Evolutionary conservation across 1,140 invertebrate genomes (phyloP), one percentile per base, ranked within the genome.

Genomic region (Anadara kagoshimensis): DNA sequence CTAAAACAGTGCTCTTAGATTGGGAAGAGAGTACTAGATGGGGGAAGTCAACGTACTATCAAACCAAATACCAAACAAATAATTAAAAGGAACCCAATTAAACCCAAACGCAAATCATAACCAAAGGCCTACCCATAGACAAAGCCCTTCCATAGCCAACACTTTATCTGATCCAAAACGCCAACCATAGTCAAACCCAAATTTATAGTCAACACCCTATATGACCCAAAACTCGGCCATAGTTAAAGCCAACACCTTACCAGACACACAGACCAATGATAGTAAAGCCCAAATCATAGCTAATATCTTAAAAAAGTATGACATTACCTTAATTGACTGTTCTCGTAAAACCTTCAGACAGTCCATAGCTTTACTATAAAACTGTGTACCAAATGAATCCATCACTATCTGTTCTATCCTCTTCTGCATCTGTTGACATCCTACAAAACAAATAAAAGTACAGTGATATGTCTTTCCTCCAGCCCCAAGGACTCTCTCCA

Each of bases 341-440:
- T 78, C 36, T 44, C 86, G 65, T 1, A 86, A 62, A 22, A 75
- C 78, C 45, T 85, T 85, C 22, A 88, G 58, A 77, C 86, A 88
- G 53, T 86, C 85, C 65, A 86, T 75, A 26, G 86, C 86, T 68
- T 88, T 87, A 11, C 69, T 57, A 67, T 86, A 88, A 45, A 82
- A 82, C 73, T 87, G 85, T 41, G 78, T 66, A 8, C 85, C 86
- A 78, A 88, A 87, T 5, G 85, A 87, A 22, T 86, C 83, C 14
- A 74, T 64, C 1, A 88, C 83, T n/a, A 87, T 75, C 72, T 86
- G 76, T 58, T 78, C 43, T 29, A 87, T 80, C 56, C 81, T 69
- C 49, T 81, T 82, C 78, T 87, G 75, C 85, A 88, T 87, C 69
- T 87, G 86, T 57, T 79, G 58, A 75, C 84, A 86, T 3, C 85